These are phyloP conservation scores for Aphaenogaster rudis DNA, from an alignment of 1,140 invertebrate genomes.

Conservation along the genomic window DNA sequence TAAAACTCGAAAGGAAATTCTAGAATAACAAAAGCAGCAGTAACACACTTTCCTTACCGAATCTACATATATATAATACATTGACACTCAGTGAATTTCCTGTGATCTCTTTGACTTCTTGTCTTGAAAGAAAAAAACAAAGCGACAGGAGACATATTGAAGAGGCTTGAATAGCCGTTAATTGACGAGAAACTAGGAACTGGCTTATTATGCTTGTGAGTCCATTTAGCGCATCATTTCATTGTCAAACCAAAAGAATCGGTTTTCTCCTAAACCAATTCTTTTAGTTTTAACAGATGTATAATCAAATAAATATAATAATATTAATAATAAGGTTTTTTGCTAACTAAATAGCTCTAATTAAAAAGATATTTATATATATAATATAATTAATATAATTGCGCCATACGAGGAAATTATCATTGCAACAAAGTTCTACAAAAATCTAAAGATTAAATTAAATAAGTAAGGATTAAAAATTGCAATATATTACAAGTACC, in stretches of 20 bases:
- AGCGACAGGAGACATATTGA: constrained; percentile 27
- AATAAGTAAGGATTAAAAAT: background rate
- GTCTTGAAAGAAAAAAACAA: constrained; percentile 10
- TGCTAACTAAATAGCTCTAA: background rate
- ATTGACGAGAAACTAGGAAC: constrained; percentile 78
- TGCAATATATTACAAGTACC: background rate
- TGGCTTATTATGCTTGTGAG: constrained; percentile 75
- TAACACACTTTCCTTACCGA: background rate
- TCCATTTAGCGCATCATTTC: constrained; percentile 77
- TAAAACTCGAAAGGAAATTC: constrained; percentile 28
- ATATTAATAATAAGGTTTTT: background rate
- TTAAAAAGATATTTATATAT: background rate
- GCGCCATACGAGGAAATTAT: background rate
- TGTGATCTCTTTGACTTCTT: background rate
- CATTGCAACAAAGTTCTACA: background rate
- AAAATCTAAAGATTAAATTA: background rate
- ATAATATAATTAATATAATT: background rate
- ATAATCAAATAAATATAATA: constrained; percentile 15
- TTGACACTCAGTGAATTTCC: background rate
- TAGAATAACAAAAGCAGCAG: constrained; percentile 1
- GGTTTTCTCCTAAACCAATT: constrained; percentile 62
- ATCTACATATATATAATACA: background rate
- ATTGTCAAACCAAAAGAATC: constrained; percentile 19
- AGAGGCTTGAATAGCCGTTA: constrained; percentile 67
- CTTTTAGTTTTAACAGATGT: constrained; percentile 13